Conservation (phyloP, 2,797 vertebrate genomes). For the Hemibagrus guttatus region DNA sequence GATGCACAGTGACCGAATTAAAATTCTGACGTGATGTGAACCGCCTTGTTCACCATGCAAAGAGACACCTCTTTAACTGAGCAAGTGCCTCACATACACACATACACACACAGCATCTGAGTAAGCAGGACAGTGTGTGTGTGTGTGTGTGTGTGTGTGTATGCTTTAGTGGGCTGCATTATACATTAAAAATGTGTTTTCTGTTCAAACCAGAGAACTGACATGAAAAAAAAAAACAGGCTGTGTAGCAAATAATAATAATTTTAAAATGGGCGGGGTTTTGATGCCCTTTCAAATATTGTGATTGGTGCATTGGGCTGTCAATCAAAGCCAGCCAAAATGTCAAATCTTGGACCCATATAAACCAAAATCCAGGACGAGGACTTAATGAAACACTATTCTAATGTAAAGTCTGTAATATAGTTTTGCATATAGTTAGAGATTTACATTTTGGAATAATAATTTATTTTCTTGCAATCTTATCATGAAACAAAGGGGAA, state of each 20-base stretch:
- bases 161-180: constrained; percentile 13
- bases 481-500: constrained; percentile 28
- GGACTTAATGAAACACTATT: constrained; percentile 32
- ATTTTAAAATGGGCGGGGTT: not conserved
- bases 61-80: constrained; percentile 9
- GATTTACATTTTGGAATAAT: constrained; percentile 52
- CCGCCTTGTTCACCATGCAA: constrained; percentile 4
- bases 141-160: constrained; percentile 28
- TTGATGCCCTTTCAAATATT: constrained; percentile 70
- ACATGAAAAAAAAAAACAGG: constrained; percentile 4
- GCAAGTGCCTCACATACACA: not conserved
- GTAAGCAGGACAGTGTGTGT: constrained; percentile 27
- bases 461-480: constrained; percentile 46
- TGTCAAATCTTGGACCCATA: constrained; percentile 39
- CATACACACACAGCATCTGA: constrained; percentile 29
- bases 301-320: constrained; percentile 9
- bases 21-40: constrained; percentile 3
- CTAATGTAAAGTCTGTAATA: constrained; percentile 38
- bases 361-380: constrained; percentile 13
- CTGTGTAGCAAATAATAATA: constrained; percentile 15
- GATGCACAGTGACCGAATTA: constrained; percentile 11
- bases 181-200: constrained; percentile 1
- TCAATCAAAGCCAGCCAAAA: constrained; percentile 27
- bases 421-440: constrained; percentile 46
- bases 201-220: constrained; percentile 32